Conservation (phyloP, 2,797 vertebrate genomes). For the Myioborus miniatus region DNA sequence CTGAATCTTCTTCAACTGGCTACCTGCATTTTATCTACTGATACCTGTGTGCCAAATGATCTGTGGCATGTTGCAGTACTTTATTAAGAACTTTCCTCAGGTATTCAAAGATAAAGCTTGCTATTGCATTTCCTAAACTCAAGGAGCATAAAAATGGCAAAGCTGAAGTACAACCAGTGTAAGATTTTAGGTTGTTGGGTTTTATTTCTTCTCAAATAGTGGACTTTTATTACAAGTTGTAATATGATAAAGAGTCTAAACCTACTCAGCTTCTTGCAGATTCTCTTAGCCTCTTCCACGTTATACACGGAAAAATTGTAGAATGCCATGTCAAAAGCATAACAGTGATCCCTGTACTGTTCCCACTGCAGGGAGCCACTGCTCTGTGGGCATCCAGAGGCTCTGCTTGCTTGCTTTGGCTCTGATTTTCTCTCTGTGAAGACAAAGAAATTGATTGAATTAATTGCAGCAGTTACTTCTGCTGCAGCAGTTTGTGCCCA, state of each 20-base stretch:
- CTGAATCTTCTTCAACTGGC: neutral
- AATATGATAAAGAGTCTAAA: neutral
- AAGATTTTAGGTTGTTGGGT: neutral
- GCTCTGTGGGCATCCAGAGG: neutral
- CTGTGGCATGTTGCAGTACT: neutral
- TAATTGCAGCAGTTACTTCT: neutral
- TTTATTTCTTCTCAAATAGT: neutral
- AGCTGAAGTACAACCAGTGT: neutral
- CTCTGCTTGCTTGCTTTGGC: neutral
- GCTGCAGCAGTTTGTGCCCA: neutral
- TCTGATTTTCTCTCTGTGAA: slow-evolving; percentile 31
- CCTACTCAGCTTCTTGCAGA: slow-evolving; percentile 86
- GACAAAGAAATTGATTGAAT: neutral
- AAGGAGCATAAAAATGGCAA: neutral
- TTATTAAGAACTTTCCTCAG: neutral
- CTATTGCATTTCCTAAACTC: neutral
- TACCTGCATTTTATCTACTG: neutral
- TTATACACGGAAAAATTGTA: slow-evolving; percentile 85
- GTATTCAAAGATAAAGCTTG: neutral
- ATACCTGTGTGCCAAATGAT: neutral
- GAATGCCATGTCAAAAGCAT: slow-evolving; percentile 82
- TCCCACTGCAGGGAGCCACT: slow-evolving; percentile 78
- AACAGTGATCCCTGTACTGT: slow-evolving; percentile 86
- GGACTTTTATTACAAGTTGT: neutral
- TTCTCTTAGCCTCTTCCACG: slow-evolving; percentile 76